Percentiles rank a stretch among this genome's conserved stretches.
These are phyloP conservation scores for Latrodectus hesperus DNA, from an alignment of 2,888 invertebrate species.

Conservation along the genomic window DNA sequence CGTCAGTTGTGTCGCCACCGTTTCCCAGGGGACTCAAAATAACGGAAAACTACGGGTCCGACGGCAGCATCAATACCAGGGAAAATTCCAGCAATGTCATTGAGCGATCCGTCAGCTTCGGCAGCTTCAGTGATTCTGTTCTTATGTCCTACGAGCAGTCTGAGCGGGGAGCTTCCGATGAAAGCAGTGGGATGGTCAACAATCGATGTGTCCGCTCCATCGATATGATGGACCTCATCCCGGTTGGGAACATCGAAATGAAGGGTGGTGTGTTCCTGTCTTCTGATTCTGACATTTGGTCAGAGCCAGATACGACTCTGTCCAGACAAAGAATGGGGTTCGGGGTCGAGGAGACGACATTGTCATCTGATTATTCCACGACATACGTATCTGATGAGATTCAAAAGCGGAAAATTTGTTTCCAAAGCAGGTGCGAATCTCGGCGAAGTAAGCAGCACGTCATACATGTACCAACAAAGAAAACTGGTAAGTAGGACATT, in stretches of 20 bases:
- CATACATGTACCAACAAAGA: slow-evolving; percentile 49
- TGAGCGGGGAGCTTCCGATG: slow-evolving; percentile 49
- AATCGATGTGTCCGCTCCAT: slow-evolving; percentile 59
- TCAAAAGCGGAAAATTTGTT: slow-evolving; percentile 24
- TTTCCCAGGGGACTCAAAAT: slow-evolving; percentile 46
- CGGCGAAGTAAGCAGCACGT: slow-evolving; percentile 29
- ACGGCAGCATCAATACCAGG: slow-evolving; percentile 55
- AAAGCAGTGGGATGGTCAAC: slow-evolving; percentile 59
- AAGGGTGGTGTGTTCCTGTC: slow-evolving; percentile 41
- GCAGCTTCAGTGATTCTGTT: slow-evolving; percentile 66
- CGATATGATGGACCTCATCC: slow-evolving; percentile 68
- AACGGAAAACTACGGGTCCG: slow-evolving; percentile 54
- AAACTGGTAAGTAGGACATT: slow-evolving; percentile 30
- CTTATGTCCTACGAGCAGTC: slow-evolving; percentile 68
- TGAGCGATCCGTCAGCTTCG: slow-evolving; percentile 57
- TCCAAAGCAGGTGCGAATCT: slow-evolving; percentile 52
- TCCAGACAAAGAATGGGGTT: slow-evolving; percentile 58
- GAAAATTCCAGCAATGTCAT: slow-evolving; percentile 50
- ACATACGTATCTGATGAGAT: slow-evolving; percentile 58
- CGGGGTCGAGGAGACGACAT: slow-evolving; percentile 39
- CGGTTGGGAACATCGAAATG: slow-evolving; percentile 25
- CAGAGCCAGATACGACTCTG: slow-evolving; percentile 61
- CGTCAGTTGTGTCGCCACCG: slow-evolving; percentile 38
- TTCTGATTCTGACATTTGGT: slow-evolving; percentile 67
- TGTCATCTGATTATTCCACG: slow-evolving; percentile 54